Conservation (phyloP, 2,113 vertebrate species). For the Cacatua alba region DNA sequence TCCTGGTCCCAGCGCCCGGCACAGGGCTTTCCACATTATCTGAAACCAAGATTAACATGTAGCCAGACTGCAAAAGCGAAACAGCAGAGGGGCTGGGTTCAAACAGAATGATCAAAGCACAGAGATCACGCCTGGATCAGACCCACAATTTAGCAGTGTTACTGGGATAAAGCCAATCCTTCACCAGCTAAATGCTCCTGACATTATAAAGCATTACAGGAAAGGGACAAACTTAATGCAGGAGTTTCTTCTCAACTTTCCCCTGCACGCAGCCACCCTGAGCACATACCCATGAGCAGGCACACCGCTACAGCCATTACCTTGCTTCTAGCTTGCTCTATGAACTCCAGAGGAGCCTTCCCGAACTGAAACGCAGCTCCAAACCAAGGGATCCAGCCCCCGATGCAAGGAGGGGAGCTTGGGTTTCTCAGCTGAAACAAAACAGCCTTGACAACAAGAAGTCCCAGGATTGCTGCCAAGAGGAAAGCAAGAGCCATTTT, state of each 20-base stretch:
- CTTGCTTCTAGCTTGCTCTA: constrained; percentile 78
- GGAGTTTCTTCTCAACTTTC: background rate
- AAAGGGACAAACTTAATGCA: background rate
- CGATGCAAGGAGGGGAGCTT: constrained; percentile 74
- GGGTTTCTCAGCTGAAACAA: constrained; percentile 37
- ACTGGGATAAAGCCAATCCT: background rate
- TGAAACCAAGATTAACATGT: background rate
- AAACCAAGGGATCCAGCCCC: constrained; percentile 85
- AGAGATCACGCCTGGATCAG: background rate
- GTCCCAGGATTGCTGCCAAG: constrained; percentile 44
- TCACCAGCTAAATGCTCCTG: background rate
- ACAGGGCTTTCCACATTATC: background rate
- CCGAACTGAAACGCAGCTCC: constrained; percentile 80
- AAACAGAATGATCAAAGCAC: background rate
- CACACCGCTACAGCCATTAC: constrained; percentile 48
- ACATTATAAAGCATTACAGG: background rate
- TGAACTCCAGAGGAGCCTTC: constrained; percentile 80
- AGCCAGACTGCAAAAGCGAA: background rate
- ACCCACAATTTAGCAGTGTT: background rate
- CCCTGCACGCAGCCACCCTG: background rate
- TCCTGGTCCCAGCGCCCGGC: background rate
- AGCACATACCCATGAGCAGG: background rate
- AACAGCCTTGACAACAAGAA: constrained; percentile 40
- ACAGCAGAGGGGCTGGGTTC: background rate
- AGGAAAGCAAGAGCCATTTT: constrained; percentile 17